Percentiles rank a stretch among this genome's conserved stretches.
Evolutionary conservation across 1,140 invertebrate species (phyloP).

Genomic region (Hyles vespertilio): DNA sequence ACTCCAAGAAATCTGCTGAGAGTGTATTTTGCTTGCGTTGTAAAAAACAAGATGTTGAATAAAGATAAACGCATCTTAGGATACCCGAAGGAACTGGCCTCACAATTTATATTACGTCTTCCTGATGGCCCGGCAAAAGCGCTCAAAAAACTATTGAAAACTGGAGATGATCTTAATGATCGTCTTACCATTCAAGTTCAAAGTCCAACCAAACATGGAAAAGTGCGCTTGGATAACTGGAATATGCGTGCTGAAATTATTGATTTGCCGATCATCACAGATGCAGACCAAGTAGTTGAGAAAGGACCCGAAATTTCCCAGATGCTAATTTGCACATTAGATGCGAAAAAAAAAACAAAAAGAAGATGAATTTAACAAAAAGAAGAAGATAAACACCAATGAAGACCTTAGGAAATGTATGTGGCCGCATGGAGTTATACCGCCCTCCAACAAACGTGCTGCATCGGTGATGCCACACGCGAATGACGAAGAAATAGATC

Average conservation of each 20-base stretch:
- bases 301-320: conserved; percentile 98
- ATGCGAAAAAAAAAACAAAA: no score
- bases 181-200: conserved; percentile 91
- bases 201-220: conserved; percentile 92
- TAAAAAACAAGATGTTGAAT: no score
- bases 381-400: no score
- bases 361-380: no score
- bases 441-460: no score
- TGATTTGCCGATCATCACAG: conserved; percentile 94
- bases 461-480: no score
- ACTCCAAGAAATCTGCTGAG: no score
- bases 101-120: conserved; percentile 91
- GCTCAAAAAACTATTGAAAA: conserved; percentile 85
- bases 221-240: conserved; percentile 94
- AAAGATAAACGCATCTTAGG: conserved; percentile 54
- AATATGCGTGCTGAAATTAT: conserved; percentile 91
- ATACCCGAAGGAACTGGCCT: conserved; percentile 87
- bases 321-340: conserved; percentile 92
- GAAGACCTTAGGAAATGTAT: no score
- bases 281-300: conserved; percentile 98
- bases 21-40: no score
- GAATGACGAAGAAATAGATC: no score
- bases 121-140: conserved; percentile 87
- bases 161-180: conserved; percentile 89
- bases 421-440: no score